Base-by-base conservation (phyloP, 2,888 invertebrate species). In the Amorpha juglandis region DNA sequence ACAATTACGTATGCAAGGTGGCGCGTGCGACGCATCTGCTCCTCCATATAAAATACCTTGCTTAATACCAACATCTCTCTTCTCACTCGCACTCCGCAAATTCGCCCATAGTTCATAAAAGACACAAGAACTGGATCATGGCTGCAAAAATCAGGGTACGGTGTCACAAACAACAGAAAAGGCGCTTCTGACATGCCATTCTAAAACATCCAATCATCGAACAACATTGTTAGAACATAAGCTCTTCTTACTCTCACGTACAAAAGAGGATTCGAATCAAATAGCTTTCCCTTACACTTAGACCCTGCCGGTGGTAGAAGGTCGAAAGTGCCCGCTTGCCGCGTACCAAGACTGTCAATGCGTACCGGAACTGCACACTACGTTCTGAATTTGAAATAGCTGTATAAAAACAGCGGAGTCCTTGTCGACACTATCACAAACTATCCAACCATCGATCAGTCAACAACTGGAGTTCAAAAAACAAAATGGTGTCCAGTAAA, bases 161-260 rank as follows among this genome's bases (percentile, higher is more conserved):
- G 91, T 92, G 92, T 92, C 92, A 92, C 90, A 87, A 90, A 89
- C 91, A 90, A 90, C 92, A 91, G 90, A 91, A 91, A 91, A 92
- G 90, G 89, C 83, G 84, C 86, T 83, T 74, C 77, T 72, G 73
- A 74, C 67, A 69, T 63, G 70, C 76, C 71, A 71, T 80, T 82
- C 83, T 78, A 86, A 87, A 92, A 89, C 75, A 89, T 74, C 79
- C 70, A 67, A 73, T 67, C 69, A 71, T 72, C 69, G 73, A 82
- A 74, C 76, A 70, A 69, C 69, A 69, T 68, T 73, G 69, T 76
- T 81, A 70, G 73, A 71, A 88, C 88, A 79, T 93, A 88, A 70
- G 89, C 76, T 89, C 71, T 91, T 93, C 80, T 83, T 77, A 69
- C 73, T 71, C 73, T 69, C 68, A 73, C 63, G 67, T 63, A 55